These are phyloP conservation scores for Dysmachus trigonus DNA, from an alignment of 2,888 invertebrate genomes.

Conservation along the genomic window DNA sequence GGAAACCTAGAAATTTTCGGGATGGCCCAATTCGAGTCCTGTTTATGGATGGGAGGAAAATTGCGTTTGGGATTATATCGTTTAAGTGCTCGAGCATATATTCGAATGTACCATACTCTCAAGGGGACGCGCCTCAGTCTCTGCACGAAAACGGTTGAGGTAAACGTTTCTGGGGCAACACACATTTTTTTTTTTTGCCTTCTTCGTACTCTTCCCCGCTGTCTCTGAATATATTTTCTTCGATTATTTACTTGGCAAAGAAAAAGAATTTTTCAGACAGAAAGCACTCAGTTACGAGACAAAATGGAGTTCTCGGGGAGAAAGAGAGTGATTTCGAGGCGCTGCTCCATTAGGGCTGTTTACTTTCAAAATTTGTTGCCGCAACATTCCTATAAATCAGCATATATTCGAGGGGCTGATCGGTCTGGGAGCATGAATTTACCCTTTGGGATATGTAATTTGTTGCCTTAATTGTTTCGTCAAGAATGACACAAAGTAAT, in stretches of 20 bases:
- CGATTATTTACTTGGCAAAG: background rate
- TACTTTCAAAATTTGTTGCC: background rate
- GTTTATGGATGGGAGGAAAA: slow-evolving; percentile 17
- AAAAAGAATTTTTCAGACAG: background rate
- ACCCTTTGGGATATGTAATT: background rate
- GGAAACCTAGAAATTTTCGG: background rate
- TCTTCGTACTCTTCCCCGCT: background rate
- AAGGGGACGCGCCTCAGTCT: background rate
- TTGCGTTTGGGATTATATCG: slow-evolving; percentile 34
- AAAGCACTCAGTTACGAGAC: background rate
- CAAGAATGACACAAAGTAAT: background rate
- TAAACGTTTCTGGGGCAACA: background rate
- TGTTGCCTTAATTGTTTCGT: background rate
- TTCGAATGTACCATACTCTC: background rate
- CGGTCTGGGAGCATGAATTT: background rate
- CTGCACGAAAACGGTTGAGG: background rate
- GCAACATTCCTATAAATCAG: background rate
- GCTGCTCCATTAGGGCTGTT: background rate
- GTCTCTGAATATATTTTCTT: background rate
- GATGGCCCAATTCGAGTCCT: background rate
- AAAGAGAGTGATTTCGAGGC: background rate
- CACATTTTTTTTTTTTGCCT: background rate
- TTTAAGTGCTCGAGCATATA: background rate
- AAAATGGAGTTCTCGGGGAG: background rate
- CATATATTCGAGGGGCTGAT: background rate